phyloP scores from a whole-genome alignment of 2,797 vertebrate genomes.

The Tangara arthus region DNA sequence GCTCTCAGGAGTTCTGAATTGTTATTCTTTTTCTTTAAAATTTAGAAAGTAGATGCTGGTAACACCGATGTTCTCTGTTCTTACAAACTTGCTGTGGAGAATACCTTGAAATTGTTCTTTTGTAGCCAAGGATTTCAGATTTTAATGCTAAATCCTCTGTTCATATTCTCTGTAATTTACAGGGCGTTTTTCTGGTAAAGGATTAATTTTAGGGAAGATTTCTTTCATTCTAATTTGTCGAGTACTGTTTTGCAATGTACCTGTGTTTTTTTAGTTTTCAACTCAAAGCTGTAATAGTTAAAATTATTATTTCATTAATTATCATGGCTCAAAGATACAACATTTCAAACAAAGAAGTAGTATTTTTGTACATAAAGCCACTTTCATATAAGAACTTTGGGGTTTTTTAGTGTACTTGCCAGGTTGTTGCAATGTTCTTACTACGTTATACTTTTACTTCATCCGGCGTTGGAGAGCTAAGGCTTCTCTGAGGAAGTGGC shows the following conservation, averaged over 20 bases:
- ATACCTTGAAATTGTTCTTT: neutral
- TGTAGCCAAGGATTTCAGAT: neutral
- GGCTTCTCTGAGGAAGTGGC: neutral
- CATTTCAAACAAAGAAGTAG: neutral
- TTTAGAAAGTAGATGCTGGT: neutral
- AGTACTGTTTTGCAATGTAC: neutral
- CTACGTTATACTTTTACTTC: neutral
- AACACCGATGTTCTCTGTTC: neutral
- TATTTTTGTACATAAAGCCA: neutral
- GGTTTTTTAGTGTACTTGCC: neutral
- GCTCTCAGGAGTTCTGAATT: neutral
- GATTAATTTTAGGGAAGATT: neutral
- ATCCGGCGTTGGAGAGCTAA: neutral
- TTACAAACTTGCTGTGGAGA: neutral
- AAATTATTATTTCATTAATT: neutral
- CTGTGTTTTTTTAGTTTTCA: neutral
- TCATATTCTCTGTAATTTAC: neutral
- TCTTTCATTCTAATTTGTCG: neutral
- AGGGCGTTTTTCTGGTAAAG: neutral
- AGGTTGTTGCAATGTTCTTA: neutral
- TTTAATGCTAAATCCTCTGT: neutral
- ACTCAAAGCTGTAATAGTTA: neutral
- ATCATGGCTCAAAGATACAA: neutral
- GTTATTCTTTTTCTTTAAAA: neutral
- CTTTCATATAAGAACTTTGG: neutral